Evolutionary conservation across 2,113 vertebrate species (phyloP).

Genomic region (Tragelaphus scriptus): DNA sequence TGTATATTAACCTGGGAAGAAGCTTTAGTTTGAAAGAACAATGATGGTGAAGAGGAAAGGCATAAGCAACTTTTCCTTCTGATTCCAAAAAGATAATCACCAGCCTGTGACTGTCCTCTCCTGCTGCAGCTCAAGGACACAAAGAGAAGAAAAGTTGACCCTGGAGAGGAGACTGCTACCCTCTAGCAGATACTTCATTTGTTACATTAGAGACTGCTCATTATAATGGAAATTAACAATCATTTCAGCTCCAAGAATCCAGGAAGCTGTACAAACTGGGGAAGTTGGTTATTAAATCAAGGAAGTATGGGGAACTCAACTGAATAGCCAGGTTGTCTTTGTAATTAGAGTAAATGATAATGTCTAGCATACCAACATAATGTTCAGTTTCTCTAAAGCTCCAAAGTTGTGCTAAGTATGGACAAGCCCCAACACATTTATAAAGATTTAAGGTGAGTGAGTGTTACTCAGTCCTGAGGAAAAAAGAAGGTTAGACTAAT

Average conservation of each 20-base stretch:
- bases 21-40: neutral
- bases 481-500: constrained; percentile 6
- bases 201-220: neutral
- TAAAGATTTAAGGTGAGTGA: constrained; percentile 10
- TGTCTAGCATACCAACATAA: constrained; percentile 18
- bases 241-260: constrained; percentile 48
- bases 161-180: neutral
- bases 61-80: neutral
- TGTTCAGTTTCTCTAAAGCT: constrained; percentile 20
- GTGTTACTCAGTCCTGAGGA: constrained; percentile 49
- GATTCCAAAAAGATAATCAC: neutral
- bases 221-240: constrained; percentile 47
- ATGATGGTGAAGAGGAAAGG: neutral
- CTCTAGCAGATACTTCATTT: neutral
- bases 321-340: constrained; percentile 52
- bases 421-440: constrained; percentile 23
- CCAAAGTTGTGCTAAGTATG: constrained; percentile 6
- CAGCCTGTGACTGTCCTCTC: neutral
- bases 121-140: neutral
- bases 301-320: constrained; percentile 42
- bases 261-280: constrained; percentile 61
- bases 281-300: constrained; percentile 62
- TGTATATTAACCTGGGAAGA: neutral
- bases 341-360: constrained; percentile 53
- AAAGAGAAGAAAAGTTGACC: neutral